Evolutionary conservation across 2,797 vertebrate genomes (phyloP).

Genomic region (Crenichthys baileyi): DNA sequence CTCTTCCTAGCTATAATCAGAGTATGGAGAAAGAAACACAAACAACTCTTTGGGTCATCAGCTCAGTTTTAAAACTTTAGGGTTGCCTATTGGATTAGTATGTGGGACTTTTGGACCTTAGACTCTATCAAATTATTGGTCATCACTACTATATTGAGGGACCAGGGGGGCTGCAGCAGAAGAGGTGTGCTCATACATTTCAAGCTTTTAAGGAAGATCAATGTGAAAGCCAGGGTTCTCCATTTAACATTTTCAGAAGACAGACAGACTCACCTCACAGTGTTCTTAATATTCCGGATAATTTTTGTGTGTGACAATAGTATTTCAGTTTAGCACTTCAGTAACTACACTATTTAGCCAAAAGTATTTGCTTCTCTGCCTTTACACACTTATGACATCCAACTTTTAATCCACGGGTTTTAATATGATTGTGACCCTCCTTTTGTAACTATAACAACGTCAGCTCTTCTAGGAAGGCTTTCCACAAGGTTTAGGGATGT

Average conservation of each 20-base stretch:
- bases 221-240: background rate
- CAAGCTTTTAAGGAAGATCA: background rate
- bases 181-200: background rate
- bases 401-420: background rate
- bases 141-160: background rate
- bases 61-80: background rate
- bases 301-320: background rate
- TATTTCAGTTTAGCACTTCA: background rate
- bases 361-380: background rate
- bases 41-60: background rate
- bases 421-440: background rate
- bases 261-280: background rate
- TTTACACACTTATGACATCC: background rate
- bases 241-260: background rate
- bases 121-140: background rate
- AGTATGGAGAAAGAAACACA: background rate
- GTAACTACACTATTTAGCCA: background rate
- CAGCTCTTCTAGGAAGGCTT: background rate
- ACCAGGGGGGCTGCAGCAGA: background rate
- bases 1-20: background rate
- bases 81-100: background rate
- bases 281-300: background rate
- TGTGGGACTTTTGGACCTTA: background rate
- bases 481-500: background rate
- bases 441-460: background rate